phyloP scores from a whole-genome alignment of 2,888 invertebrate species.

The Ochropacha duplaris region DNA sequence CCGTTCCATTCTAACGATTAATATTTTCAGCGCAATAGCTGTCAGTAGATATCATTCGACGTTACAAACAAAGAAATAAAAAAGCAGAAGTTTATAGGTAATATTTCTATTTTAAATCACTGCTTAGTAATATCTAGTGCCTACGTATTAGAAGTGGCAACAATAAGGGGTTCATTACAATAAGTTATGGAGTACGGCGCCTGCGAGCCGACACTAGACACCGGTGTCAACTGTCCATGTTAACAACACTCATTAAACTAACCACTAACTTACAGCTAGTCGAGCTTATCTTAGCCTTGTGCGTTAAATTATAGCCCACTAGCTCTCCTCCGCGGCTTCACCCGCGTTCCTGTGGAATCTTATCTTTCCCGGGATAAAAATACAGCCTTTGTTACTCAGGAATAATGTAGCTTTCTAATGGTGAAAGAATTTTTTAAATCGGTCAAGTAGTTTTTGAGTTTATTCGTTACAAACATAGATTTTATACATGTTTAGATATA shows the following conservation, averaged over 20 bases:
- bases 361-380: no score
- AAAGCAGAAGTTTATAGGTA: no score
- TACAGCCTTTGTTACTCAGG: no score
- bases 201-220: constrained; percentile 9
- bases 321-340: neutral
- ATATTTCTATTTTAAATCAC: neutral
- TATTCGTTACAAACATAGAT: no score
- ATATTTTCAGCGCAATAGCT: no score
- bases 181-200: constrained; percentile 10
- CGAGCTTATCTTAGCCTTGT: neutral
- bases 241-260: constrained; percentile 5
- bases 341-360: neutral
- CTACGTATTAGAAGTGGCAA: neutral
- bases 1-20: no score
- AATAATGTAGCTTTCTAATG: no score
- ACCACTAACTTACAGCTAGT: neutral
- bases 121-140: neutral
- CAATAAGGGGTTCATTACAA: constrained; percentile 7
- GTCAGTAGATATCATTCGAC: no score
- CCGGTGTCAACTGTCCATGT: constrained; percentile 6
- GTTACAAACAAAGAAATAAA: no score
- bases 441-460: no score
- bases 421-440: no score
- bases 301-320: neutral
- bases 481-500: no score